A percentile compares a stretch with the other conserved stretches of the same genome.
These are phyloP conservation scores for Vireo altiloquus DNA, from an alignment of 2,113 vertebrate species.

Conservation along the genomic window DNA sequence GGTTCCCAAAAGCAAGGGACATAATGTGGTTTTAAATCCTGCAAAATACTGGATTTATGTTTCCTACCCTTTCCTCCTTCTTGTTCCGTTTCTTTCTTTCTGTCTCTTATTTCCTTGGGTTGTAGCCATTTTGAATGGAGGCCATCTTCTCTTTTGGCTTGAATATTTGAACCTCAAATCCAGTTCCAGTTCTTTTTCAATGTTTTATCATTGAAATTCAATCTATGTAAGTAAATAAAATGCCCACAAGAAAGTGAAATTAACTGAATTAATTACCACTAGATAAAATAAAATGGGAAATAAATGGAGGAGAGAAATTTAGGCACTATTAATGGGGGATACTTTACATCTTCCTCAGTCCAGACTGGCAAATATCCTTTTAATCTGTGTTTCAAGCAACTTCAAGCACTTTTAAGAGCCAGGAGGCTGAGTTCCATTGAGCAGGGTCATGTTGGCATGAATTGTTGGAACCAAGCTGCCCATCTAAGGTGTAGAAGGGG, in stretches of 20 bases:
- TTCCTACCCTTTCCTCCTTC: background rate
- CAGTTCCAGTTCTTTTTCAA: background rate
- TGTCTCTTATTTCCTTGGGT: constrained; percentile 37
- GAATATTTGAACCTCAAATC: background rate
- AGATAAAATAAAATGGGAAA: constrained; percentile 16
- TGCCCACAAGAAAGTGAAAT: background rate
- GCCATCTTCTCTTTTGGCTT: constrained; percentile 32
- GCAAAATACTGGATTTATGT: constrained; percentile 7
- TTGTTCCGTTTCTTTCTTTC: background rate
- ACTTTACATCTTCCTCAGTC: background rate
- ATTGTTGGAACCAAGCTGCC: background rate
- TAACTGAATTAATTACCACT: background rate
- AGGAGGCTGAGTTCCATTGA: background rate
- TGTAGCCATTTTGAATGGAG: constrained; percentile 54
- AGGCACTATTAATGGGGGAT: background rate
- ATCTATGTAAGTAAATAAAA: background rate
- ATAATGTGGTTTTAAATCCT: constrained; percentile 26
- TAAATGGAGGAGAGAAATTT: background rate
- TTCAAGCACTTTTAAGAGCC: background rate
- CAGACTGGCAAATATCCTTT: background rate
- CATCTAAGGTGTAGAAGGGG: background rate
- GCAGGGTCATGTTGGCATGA: background rate
- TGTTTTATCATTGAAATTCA: constrained; percentile 29
- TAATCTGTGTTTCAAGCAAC: background rate
- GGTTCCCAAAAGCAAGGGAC: background rate